These are phyloP conservation scores for Ceyx margarethae DNA, from an alignment of 2,113 vertebrate species.

Conservation along the genomic window DNA sequence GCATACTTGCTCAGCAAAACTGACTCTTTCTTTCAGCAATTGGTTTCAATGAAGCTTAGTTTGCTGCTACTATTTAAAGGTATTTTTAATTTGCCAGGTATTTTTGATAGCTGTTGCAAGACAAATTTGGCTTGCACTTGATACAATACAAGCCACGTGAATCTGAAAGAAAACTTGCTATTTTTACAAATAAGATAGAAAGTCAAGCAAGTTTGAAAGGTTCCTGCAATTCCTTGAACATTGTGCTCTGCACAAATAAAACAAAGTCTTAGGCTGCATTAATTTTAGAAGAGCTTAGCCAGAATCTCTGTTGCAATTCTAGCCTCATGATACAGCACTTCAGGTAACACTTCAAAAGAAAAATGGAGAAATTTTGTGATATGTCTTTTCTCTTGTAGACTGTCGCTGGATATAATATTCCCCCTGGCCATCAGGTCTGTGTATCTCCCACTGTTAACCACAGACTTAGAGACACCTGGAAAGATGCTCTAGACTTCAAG, in stretches of 20 bases:
- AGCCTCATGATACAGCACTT: background rate
- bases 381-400: constrained; percentile 69
- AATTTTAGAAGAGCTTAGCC: background rate
- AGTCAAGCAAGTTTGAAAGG: background rate
- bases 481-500: constrained; percentile 81
- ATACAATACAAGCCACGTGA: background rate
- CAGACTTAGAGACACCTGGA: constrained; percentile 88
- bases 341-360: background rate
- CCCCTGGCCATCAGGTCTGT: constrained; percentile 94
- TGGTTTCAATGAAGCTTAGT: background rate
- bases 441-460: constrained; percentile 98
- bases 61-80: background rate
- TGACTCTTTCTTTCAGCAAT: background rate
- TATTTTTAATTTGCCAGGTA: background rate
- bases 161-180: background rate
- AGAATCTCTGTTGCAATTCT: background rate
- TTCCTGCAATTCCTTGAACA: background rate
- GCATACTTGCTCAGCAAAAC: background rate
- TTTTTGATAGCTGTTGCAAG: background rate
- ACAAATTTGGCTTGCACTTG: background rate
- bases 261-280: background rate
- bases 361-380: background rate
- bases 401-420: constrained; percentile 88
- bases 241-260: background rate
- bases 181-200: background rate